Base-by-base conservation (phyloP, 2,888 invertebrate species). In the Odontothrips loti region DNA sequence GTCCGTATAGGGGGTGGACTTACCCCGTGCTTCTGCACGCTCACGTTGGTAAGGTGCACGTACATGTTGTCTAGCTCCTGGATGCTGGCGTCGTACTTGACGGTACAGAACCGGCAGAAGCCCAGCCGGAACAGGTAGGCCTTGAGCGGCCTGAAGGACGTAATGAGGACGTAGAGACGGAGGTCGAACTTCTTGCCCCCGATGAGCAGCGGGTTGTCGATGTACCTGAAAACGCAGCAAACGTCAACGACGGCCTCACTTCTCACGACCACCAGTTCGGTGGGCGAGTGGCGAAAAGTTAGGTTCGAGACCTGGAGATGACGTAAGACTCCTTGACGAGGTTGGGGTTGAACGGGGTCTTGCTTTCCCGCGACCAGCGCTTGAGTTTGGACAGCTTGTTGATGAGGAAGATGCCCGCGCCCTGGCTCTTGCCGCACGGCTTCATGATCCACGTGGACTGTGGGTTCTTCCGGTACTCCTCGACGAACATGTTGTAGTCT, bases 401-500 rank as follows among this genome's bases (percentile, higher is more conserved):
- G 85, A 98, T 97, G 81, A 98, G 90, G 87, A 97, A 97, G 86
- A 98, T 98, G 68, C 98, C 98, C n/a, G 95, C 93, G 1, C 96
- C 96, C 87, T 95, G 95, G 0, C 97, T 97, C 88, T 97, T 95
- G 47, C 97, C 97, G 87, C 97, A 96, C 0, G 98, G 98, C 87
- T 98, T 98, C 94, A 98, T 96, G 83, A 98, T 98, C 98, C 98
- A 98, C 0, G 97, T 98, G 85, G 95, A 95, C 86, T 95, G 95
- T 0, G 97, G 97, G 84, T 94, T 95, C 88, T 96, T 97, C 81
- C 97, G 91, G 87, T 97, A 98, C 86, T 98, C 97, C 86, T 98
- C 97, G 1, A 97, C 97, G 87, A 98, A 98, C 92, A 97, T 93
- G 87, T 97, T 98, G 87, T 98, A 98, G 88, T 98, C 98, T 86